These are phyloP conservation scores for Drosophila tristis DNA, from an alignment of 1,140 invertebrate species.

Conservation along the genomic window DNA sequence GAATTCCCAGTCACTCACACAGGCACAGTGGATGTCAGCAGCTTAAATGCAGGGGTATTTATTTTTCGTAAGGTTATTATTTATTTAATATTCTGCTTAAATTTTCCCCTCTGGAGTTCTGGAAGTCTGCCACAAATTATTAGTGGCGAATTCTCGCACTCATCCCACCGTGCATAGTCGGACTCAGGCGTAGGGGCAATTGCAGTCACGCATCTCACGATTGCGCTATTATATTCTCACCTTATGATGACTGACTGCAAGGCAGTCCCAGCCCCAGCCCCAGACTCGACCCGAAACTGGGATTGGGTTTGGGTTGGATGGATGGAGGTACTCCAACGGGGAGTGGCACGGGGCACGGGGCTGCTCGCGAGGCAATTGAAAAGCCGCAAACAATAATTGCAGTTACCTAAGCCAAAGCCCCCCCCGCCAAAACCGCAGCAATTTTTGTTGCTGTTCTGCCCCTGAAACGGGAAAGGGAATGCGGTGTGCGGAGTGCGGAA, in stretches of 20 bases:
- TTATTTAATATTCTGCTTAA: too few relatives aligned
- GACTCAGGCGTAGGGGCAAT: conserved; percentile 72
- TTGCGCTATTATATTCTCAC: conserved; percentile 81
- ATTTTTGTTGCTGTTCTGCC: conserved; percentile 49
- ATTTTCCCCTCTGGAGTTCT: too few relatives aligned
- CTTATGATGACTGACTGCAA: conserved; percentile 78
- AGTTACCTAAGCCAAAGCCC: conserved; percentile 65
- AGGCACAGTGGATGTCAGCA: conserved; percentile 32
- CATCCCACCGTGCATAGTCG: conserved; percentile 44
- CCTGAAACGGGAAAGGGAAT: conserved; percentile 55
- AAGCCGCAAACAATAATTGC: conserved; percentile 82
- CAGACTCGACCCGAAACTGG: conserved; percentile 32
- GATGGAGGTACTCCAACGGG: background rate
- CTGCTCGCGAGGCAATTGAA: conserved; percentile 61
- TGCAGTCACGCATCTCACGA: conserved; percentile 82
- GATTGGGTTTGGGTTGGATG: conserved; percentile 2
- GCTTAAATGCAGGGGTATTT: too few relatives aligned
- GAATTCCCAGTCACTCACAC: conserved; percentile 26
- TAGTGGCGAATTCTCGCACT: background rate
- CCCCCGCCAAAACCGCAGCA: conserved; percentile 52
- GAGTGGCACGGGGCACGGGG: conserved; percentile 13
- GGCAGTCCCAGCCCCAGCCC: conserved; percentile 1
- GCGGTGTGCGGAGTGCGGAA: conserved; percentile 24
- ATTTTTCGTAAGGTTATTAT: too few relatives aligned
- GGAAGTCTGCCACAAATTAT: background rate